These are phyloP conservation scores for Cheilosia urbana DNA, from an alignment of 2,888 invertebrate genomes.

Conservation along the genomic window DNA sequence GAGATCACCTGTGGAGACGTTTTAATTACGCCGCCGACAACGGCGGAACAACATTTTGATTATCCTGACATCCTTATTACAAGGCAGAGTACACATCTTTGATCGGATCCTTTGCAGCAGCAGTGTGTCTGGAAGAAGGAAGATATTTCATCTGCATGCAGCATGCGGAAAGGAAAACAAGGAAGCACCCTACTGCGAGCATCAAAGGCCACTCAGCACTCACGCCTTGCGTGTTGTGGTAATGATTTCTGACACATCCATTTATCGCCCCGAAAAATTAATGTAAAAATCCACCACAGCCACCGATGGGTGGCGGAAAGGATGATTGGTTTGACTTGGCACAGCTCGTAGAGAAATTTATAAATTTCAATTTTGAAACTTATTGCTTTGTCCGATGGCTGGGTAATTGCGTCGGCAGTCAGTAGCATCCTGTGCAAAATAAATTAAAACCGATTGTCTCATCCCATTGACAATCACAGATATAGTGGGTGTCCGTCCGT, in stretches of 20 bases:
- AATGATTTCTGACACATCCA: constrained; percentile 73
- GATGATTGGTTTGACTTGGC: neutral
- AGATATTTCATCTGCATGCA: constrained; percentile 71
- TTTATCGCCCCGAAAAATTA: constrained; percentile 69
- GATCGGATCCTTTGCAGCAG: constrained; percentile 72
- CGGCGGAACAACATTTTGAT: constrained; percentile 70
- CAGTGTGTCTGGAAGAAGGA: constrained; percentile 60
- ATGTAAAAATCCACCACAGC: constrained; percentile 70
- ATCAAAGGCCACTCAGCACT: constrained; percentile 64
- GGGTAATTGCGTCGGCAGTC: constrained; percentile 63
- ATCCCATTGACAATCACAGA: constrained; percentile 28
- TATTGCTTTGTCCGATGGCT: constrained; percentile 48
- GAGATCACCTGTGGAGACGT: constrained; percentile 76
- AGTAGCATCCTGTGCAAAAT: constrained; percentile 73
- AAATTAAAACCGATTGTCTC: constrained; percentile 73
- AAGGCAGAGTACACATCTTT: constrained; percentile 67
- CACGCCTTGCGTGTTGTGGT: constrained; percentile 65
- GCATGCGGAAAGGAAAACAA: constrained; percentile 14
- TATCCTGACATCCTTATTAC: constrained; percentile 75
- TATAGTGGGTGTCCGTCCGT: neutral
- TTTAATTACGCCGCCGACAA: constrained; percentile 56
- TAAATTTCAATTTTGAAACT: constrained; percentile 67
- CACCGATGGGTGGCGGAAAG: constrained; percentile 28
- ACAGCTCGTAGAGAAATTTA: constrained; percentile 63
- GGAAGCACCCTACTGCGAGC: constrained; percentile 62